Conservation (phyloP, 2,113 vertebrate species). For the Etheostoma spectabile region DNA sequence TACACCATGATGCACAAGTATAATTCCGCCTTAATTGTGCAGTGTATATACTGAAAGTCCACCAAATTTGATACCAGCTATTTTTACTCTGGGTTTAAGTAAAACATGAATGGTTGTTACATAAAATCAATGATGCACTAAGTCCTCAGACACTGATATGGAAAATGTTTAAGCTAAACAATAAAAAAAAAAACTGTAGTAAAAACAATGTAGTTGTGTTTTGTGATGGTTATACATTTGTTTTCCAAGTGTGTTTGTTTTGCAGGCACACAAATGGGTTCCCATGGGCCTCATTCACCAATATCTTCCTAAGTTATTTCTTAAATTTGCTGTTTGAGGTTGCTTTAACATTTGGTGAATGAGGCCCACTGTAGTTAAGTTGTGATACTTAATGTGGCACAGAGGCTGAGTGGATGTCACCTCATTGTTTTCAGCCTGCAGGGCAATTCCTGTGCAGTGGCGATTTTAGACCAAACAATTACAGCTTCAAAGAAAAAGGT, state of each 20-base stretch:
- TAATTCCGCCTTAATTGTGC: conserved; percentile 10
- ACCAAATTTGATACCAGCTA: conserved; percentile 39
- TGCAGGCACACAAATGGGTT: background rate
- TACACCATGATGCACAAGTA: conserved; percentile 7
- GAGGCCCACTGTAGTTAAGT: background rate
- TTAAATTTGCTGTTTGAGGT: too few relatives aligned
- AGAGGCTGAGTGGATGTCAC: background rate
- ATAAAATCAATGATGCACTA: conserved; percentile 52
- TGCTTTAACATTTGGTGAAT: too few relatives aligned
- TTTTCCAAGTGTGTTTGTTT: background rate
- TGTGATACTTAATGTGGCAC: background rate
- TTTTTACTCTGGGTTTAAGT: conserved; percentile 33
- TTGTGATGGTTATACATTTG: background rate
- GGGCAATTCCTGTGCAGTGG: too few relatives aligned
- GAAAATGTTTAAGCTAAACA: conserved; percentile 34
- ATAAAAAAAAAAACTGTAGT: conserved; percentile 42
- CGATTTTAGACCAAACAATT: too few relatives aligned
- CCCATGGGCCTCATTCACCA: background rate
- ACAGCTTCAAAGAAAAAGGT: too few relatives aligned
- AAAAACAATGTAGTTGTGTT: background rate
- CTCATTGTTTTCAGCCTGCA: background rate
- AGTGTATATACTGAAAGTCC: conserved; percentile 14
- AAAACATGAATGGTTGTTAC: conserved; percentile 55
- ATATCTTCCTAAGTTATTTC: too few relatives aligned
- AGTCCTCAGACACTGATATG: conserved; percentile 61